Evolutionary conservation across 2,888 invertebrate species (phyloP), one percentile per base, ranked within the genome.

Genomic region (Kuschelorhynchus macadamiae): DNA sequence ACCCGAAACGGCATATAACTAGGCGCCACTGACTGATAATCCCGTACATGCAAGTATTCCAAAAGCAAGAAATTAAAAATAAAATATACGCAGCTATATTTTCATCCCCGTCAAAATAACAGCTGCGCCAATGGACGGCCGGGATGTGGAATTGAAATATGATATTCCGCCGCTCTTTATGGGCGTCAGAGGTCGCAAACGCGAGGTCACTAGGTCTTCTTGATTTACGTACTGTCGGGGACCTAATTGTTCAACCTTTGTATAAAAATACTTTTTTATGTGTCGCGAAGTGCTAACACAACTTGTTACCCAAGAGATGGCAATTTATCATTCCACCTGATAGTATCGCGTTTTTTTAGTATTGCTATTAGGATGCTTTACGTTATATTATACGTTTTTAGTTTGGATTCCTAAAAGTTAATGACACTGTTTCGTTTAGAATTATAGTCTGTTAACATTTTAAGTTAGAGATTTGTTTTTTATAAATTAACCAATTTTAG

Each of bases 191-290:
- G 44, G 56, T 56, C 56, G 56, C 25, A 56, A 52, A 64, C 65
- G 73, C 60, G 71, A 72, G 74, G 74, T 75, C 74, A 47, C 44
- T 72, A 57, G 71, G 68, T 67, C 73, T 72, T 69, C 72, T 73
- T 75, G 75, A 74, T 75, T 76, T 75, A 76, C 76, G 74, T 75
- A 72, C 49, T 30, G 55, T 46, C 39, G 42, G 46, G 42, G 55
- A 41, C 63, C 63, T 55, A 63, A 63, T 55, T 55, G 53, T 55
- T 63, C 30, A 55, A 63, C 55, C 47, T 63, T 55, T 47, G 39
- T 55, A 55, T 39, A 55, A 63, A 55, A 63, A 55, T 55, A 41
- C 17, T 20, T 20, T 39, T 55, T 55, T 55, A 21, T 33, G 41
- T 55, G 55, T 14, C 55, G 16, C 41, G 20, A 55, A 39, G 55